Conservation (phyloP, 2,113 vertebrate genomes). For the Pica pica region DNA sequence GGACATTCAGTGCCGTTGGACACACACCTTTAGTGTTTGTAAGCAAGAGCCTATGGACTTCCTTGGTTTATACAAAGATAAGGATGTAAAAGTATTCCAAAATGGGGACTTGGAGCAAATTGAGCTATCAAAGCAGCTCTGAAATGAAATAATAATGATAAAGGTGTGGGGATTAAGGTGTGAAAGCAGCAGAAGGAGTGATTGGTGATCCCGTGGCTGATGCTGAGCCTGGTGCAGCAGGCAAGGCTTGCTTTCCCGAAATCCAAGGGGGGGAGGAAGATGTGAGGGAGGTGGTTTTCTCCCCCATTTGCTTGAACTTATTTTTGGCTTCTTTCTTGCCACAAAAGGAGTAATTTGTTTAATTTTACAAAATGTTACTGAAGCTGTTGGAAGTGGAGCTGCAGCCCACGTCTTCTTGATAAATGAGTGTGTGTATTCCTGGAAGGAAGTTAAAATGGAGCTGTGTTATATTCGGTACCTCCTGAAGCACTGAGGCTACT, state of each 20-base stretch:
- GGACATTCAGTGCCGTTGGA: fast-evolving
- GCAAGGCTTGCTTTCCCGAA: neutral
- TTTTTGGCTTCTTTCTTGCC: neutral
- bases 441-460: constrained; percentile 32
- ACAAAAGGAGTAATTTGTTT: constrained; percentile 5
- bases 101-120: neutral
- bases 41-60: neutral
- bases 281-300: neutral
- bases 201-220: fast-evolving
- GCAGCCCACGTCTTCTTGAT: constrained; percentile 38
- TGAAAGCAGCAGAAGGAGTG: neutral
- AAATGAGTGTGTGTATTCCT: constrained; percentile 31
- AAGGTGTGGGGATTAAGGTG: neutral
- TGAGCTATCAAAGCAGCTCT: neutral
- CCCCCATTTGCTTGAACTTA: neutral
- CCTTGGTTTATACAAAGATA: fast-evolving
- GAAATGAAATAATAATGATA: neutral
- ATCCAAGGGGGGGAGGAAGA: neutral
- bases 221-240: neutral
- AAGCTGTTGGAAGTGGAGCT: constrained; percentile 11
- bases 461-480: constrained; percentile 52
- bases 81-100: neutral
- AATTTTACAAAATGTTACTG: neutral
- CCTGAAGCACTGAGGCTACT: constrained; percentile 17
- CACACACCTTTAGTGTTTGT: neutral